Evolutionary conservation across 1,140 invertebrate species (phyloP).

Genomic region (Callitettix versicolor): DNA sequence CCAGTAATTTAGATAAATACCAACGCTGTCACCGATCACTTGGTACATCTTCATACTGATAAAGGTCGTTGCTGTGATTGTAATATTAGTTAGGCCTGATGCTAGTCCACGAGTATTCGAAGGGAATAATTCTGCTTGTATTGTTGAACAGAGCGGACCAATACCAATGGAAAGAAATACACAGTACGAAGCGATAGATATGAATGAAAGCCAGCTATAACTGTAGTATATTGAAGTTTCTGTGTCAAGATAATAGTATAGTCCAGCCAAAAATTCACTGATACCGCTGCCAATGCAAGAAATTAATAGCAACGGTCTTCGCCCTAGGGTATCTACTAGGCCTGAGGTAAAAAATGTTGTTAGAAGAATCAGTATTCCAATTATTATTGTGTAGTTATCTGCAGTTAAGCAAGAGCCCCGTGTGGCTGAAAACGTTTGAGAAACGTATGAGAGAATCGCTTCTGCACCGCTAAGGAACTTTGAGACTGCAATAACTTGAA

Average conservation of each 20-base stretch:
- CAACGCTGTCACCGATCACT: slow-evolving; percentile 44
- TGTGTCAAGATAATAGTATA: slow-evolving; percentile 16
- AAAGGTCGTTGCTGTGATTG: slow-evolving; percentile 32
- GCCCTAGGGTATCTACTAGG: slow-evolving; percentile 36
- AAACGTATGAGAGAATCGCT: slow-evolving; percentile 23
- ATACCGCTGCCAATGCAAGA: slow-evolving; percentile 28
- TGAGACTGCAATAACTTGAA: slow-evolving; percentile 20
- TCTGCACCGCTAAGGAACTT: slow-evolving; percentile 23
- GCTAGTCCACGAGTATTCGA: slow-evolving; percentile 21
- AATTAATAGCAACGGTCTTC: slow-evolving; percentile 42
- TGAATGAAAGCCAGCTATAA: slow-evolving; percentile 11
- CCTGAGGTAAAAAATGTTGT: slow-evolving; percentile 35
- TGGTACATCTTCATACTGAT: slow-evolving; percentile 66
- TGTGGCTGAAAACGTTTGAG: slow-evolving; percentile 18
- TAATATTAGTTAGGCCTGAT: slow-evolving; percentile 18
- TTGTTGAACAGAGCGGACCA: slow-evolving; percentile 19
- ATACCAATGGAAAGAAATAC: slow-evolving; percentile 18
- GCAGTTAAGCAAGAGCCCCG: slow-evolving; percentile 11
- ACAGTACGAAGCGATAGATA: slow-evolving; percentile 17
- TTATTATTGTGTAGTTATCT: slow-evolving; percentile 23
- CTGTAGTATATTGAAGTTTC: background rate
- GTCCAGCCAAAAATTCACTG: slow-evolving; percentile 12
- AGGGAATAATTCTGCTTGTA: slow-evolving; percentile 25
- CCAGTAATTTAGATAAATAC: slow-evolving; percentile 63
- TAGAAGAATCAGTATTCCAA: slow-evolving; percentile 28